A percentile compares a stretch with the other conserved stretches of the same genome.
Evolutionary conservation across 2,888 invertebrate species (phyloP).

Genomic region (Drosophila buzzatii): DNA sequence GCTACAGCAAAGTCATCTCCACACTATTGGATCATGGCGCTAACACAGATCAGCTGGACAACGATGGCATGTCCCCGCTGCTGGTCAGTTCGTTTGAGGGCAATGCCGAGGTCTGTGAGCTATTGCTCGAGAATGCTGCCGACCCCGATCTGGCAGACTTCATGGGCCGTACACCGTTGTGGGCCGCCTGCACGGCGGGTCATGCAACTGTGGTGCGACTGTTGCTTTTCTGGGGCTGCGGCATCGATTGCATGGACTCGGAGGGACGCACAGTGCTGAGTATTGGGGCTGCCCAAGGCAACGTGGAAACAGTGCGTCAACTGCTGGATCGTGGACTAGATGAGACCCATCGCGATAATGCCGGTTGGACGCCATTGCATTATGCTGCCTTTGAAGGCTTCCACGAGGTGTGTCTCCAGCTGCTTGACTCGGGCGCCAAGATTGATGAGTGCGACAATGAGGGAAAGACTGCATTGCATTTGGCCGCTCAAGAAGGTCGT

Average conservation of each 20-base stretch:
- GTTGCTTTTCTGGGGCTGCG: slow-evolving; percentile 97
- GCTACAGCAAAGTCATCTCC: slow-evolving; percentile 89
- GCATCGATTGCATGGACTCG: slow-evolving; percentile 96
- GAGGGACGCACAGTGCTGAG: slow-evolving; percentile 96
- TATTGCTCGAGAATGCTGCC: slow-evolving; percentile 95
- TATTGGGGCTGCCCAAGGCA: slow-evolving; percentile 93
- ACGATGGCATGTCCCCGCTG: slow-evolving; percentile 94
- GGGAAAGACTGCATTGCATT: slow-evolving; percentile 93
- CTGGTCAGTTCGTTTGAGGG: slow-evolving; percentile 96
- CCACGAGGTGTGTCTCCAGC: slow-evolving; percentile 84
- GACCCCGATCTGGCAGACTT: slow-evolving; percentile 95
- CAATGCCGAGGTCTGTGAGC: slow-evolving; percentile 95
- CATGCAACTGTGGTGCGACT: slow-evolving; percentile 94
- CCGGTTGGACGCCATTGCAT: slow-evolving; percentile 98
- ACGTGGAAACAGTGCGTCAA: slow-evolving; percentile 95
- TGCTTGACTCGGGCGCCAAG: slow-evolving; percentile 93
- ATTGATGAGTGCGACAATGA: slow-evolving; percentile 96
- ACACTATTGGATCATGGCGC: slow-evolving; percentile 93
- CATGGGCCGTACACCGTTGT: slow-evolving; percentile 93
- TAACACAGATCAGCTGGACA: slow-evolving; percentile 92
- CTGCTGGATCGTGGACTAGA: slow-evolving; percentile 94
- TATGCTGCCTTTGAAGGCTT: slow-evolving; percentile 96
- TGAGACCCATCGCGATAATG: slow-evolving; percentile 95
- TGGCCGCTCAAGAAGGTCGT: slow-evolving; percentile 96
- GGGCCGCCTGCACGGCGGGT: slow-evolving; percentile 97